Evolutionary conservation across 2,113 vertebrate genomes (phyloP), one percentile per base, ranked within the genome.

Genomic region (Urocynchramus pylzowi): DNA sequence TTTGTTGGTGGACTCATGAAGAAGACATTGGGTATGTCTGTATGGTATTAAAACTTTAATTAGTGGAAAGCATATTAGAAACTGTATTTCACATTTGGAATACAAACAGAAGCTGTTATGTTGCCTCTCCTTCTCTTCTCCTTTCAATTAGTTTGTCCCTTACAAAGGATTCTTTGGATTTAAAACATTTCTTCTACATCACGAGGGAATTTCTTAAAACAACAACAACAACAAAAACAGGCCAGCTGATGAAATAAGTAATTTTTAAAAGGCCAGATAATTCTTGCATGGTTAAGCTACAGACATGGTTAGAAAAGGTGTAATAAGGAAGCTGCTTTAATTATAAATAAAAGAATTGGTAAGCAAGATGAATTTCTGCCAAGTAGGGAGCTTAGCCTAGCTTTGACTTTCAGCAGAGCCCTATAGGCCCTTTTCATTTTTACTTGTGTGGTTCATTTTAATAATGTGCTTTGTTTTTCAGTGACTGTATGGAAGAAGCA

Each of bases 1-100:
- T 95, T 96, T 92, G 52, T 57, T 93, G 56, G n/a, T 71, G 26
- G 49, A 76, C 85, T 97, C 85, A 74, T 30, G 81, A 96, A 93
- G 87, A 96, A 93, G 84, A 47, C 45, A 13, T 5, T 82, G 65
- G 64, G 33, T 92, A 73, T 96, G 76, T 96, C 61, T 95, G 41
- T 95, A 67, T 74, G 81, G 60, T 89, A 90, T 85, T 96, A 93
- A 85, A 93, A 57, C n/a, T 77, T 73, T 52, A 90, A 60, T 70
- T 53, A 85, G 71, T 53, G 44, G 80, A 95, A 93, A 91, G 74
- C 16, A 20, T 82, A 31, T 85, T 77, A 84, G 68, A 91, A 94
- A 78, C 44, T 45, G 52, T 64, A 80, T 94, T 94, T 92, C 47
- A 73, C 64, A 24, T 73, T 78, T 78, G 53, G 54, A 60, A 39